Evolutionary conservation across 2,113 vertebrate genomes (phyloP), one percentile per base, ranked within the genome.

Genomic region (Barnardius zonarius): DNA sequence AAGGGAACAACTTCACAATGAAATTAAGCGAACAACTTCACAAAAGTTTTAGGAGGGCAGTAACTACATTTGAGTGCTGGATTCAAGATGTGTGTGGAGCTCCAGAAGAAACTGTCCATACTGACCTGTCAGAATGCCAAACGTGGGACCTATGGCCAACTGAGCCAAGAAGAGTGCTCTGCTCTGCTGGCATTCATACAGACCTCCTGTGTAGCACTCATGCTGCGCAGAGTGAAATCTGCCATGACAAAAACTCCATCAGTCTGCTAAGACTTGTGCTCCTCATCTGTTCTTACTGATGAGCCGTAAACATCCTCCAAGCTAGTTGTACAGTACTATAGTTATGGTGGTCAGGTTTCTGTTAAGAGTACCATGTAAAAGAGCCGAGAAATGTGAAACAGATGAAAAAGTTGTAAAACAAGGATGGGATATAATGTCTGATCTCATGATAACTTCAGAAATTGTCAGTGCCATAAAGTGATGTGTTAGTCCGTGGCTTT

Each of bases 361-460:
- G 37, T 73, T 93, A 52, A 83, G 93, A 80, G 67, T 52, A 74
- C 72, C 0, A 0, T 41, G 78, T 77, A 74, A 90, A 94, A 88
- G 63, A 92, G 67, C 33, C 2, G 4, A 88, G 67, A 90, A 97
- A 97, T 92, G 54, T 62, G 72, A 94, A 97, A 93, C 93, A 93
- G 82, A 83, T 95, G 70, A 94, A 90, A 44, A 90, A 69, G 52
- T 31, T 88, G 57, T 85, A 92, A 88, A 93, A 69, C 85, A 69
- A 76, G 76, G 62, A 83, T 54, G 74, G 92, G 67, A 59, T 85
- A 62, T 88, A 92, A 86, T 57, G 44, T 52, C 67, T 93, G 93
- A 93, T 93, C 63, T 95, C 63, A 90, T 62, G 57, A 88, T 90
- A 92, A 48, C 49, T 93, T 94, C 31, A 95, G 92, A 90, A 93